Evolutionary conservation across 2,888 invertebrate species (phyloP), one percentile per base, ranked within the genome.

Genomic region (Rambutsinella grinnellia): DNA sequence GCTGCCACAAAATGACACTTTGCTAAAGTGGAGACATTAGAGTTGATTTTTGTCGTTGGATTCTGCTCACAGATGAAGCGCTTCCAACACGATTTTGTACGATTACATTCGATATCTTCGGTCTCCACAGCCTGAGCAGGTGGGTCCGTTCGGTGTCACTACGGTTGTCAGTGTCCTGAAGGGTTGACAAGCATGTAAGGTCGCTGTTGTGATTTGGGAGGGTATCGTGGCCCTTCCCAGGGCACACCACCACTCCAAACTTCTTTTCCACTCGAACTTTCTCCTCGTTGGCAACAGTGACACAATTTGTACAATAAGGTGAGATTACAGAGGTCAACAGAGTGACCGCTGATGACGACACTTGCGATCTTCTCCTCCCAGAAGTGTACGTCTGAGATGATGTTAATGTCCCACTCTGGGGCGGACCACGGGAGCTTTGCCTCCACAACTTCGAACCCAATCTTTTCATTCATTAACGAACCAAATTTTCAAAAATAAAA

Each of bases 381-480:
- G 44, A 62, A 44, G 61, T 62, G 61, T 62, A 26, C 61, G 61
- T 62, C 61, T 58, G 60, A 44, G 53, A 26, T 61, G 74, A 54
- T 72, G 66, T 17, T 49, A 56, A 36, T 28, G 68, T 67, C 61
- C 67, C 63, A 63, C 63, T 27, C 27, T 53, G 67, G 26, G 65
- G 65, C 58, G 67, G 67, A 67, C 68, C 61, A 63, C 68, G 68
- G 75, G 75, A 75, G 75, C 75, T 62, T 56, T 68, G 68, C 75
- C 75, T 75, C 75, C 75, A 58, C 75, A 75, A 67, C 61, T 75
- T 75, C 46, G 61, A 62, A 57, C 51, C 75, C 68, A 68, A 63
- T 68, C 68, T 63, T 75, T 75, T 75, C 75, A 75, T 75, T 75
- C 75, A 75, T 75, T 67, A 75, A 75, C 68, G 56, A 75, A 53